Conservation (phyloP, 2,113 vertebrate genomes). For the Mastomys coucha region DNA sequence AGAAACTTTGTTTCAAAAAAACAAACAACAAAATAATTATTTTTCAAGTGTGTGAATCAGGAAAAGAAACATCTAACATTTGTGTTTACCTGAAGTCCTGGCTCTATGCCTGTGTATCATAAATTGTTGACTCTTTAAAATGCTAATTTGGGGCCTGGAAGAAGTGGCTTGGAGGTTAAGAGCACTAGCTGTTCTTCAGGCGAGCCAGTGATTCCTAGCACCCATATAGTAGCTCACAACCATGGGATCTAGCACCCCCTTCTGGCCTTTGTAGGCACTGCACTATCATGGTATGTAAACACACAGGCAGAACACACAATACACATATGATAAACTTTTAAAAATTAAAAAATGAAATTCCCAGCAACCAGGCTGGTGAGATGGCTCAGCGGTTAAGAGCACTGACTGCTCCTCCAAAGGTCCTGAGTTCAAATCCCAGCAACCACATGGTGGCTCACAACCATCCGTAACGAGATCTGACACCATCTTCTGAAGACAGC, state of each 20-base stretch:
- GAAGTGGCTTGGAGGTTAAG: background rate
- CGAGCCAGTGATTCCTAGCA: background rate
- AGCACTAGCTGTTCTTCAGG: background rate
- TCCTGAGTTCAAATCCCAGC: too few species aligned
- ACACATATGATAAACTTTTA: background rate
- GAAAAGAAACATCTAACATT: background rate
- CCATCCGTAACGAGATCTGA: too few species aligned
- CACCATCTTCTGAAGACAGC: too few species aligned
- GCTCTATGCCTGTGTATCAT: background rate
- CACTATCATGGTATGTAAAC: background rate
- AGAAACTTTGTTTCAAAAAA: too few species aligned
- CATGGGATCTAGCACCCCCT: background rate
- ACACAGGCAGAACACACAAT: background rate
- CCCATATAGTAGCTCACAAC: background rate
- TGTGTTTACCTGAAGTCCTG: background rate
- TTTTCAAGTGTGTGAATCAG: background rate
- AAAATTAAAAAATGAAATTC: background rate
- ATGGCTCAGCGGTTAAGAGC: too few species aligned
- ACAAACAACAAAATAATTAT: background rate
- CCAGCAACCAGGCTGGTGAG: too few species aligned
- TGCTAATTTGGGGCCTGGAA: background rate
- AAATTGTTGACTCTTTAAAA: background rate
- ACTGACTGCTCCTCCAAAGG: too few species aligned
- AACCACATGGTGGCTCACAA: too few species aligned
- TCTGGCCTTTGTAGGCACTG: background rate